Conservation (phyloP, 1,140 invertebrate genomes). For the Brachionus koreanus region DNA sequence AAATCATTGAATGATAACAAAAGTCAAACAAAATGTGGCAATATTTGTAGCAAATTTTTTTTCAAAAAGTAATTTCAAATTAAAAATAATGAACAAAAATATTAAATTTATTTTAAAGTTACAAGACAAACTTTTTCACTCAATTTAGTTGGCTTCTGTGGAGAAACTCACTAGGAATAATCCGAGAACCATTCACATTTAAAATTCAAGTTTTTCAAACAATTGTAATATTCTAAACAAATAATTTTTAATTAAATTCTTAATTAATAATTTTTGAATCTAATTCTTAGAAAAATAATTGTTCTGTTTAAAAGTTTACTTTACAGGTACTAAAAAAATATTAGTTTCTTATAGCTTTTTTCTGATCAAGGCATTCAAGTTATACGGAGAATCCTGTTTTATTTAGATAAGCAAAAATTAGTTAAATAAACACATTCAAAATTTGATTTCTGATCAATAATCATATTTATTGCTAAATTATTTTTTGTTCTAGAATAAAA, state of each 20-base stretch:
- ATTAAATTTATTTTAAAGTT: constrained; percentile 1
- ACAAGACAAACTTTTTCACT: constrained; percentile 12
- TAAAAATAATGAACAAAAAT: not conserved
- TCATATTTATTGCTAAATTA: not conserved
- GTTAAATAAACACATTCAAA: too few species aligned
- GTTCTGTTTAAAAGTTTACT: too few species aligned
- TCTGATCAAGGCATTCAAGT: too few species aligned
- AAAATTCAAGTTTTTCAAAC: constrained; percentile 42
- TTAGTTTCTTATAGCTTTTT: too few species aligned
- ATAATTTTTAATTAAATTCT: too few species aligned
- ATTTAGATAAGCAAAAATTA: too few species aligned
- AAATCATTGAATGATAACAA: not conserved
- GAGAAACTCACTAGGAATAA: constrained; percentile 14
- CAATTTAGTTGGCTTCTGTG: constrained; percentile 37
- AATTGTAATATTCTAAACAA: constrained; percentile 43
- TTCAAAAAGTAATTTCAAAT: not conserved
- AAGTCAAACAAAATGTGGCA: not conserved
- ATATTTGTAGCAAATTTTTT: not conserved
- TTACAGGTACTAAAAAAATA: too few species aligned
- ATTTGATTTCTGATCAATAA: too few species aligned
- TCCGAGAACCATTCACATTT: constrained; percentile 17
- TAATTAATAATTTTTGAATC: too few species aligned
- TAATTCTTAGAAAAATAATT: too few species aligned
- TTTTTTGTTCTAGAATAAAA: not conserved
- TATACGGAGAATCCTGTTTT: too few species aligned